Evolutionary conservation across 37 sponge, comb jelly and placozoan genomes (phyloP).

Genomic region (Halichondria panicea): DNA sequence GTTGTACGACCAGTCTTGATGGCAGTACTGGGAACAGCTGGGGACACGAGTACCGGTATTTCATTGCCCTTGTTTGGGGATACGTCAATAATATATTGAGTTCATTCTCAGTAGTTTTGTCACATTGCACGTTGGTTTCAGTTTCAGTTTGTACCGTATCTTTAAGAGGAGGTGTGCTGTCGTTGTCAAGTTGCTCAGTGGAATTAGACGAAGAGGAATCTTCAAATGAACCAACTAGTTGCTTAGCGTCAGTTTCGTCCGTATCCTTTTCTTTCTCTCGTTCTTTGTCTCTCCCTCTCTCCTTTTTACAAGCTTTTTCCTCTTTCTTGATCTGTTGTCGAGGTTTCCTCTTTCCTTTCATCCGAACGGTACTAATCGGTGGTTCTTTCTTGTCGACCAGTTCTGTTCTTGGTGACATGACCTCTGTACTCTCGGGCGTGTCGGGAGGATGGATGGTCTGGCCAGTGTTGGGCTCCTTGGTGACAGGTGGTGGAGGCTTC

Average conservation of each 20-base stretch:
- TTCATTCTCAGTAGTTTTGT: too few relatives aligned
- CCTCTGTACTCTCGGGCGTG: background rate
- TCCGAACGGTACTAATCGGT: background rate
- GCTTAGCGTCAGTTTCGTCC: too few relatives aligned
- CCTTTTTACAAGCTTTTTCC: constrained; percentile 41
- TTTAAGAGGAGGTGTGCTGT: too few relatives aligned
- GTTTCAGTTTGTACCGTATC: too few relatives aligned
- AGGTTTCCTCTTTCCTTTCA: constrained; percentile 36
- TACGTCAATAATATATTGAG: too few relatives aligned
- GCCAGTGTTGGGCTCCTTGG: constrained; percentile 62
- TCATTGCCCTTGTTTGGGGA: too few relatives aligned
- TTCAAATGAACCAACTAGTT: background rate
- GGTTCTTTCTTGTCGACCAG: too few relatives aligned
- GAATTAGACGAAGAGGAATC: constrained; percentile 26
- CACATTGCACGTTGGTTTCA: too few relatives aligned
- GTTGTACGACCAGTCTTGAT: background rate
- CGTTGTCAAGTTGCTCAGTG: constrained; percentile 21
- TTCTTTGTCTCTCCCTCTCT: constrained; percentile 39
- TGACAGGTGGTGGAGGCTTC: too few relatives aligned
- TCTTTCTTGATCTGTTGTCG: constrained; percentile 51
- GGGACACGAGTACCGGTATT: background rate
- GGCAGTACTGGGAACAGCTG: constrained; percentile 20
- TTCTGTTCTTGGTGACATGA: background rate
- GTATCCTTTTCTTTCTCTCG: background rate
- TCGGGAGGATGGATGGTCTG: constrained; percentile 44